Conservation (phyloP, 2,888 invertebrate genomes). For the Nezara viridula region DNA sequence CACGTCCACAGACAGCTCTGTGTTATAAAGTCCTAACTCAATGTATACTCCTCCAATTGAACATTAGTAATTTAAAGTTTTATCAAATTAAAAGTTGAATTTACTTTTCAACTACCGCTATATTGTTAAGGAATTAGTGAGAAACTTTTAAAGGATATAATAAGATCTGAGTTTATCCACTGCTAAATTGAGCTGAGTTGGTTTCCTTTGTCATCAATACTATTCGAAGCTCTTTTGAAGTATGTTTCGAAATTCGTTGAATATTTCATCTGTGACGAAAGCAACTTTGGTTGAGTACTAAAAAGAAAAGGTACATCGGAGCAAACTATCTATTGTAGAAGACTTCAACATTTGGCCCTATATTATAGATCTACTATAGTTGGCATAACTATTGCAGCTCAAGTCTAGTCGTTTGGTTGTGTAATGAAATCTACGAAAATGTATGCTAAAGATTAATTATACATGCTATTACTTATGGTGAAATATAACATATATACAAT, state of each 20-base stretch:
- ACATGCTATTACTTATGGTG: no score
- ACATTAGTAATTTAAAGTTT: constrained; percentile 9
- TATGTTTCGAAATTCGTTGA: neutral
- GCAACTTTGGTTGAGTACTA: no score
- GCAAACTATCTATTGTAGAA: neutral
- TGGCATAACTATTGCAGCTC: no score
- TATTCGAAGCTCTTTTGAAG: neutral
- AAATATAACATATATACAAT: no score
- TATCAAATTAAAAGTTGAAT: constrained; percentile 7
- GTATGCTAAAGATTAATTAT: no score
- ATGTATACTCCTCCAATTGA: neutral
- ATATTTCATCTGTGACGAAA: neutral
- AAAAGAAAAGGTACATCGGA: no score
- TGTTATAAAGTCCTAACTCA: neutral
- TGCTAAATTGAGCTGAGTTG: neutral
- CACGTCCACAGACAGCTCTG: neutral
- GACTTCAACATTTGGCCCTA: neutral
- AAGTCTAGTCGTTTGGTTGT: no score
- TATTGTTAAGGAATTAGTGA: neutral
- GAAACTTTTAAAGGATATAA: neutral
- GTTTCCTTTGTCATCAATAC: neutral
- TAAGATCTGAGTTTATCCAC: neutral
- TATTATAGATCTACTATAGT: neutral
- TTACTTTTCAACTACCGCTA: neutral
- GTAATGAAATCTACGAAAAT: no score